Percentiles rank a stretch among this genome's conserved stretches.
phyloP scores from a whole-genome alignment of 2,797 vertebrate species.

The Eurystomus glaucurus region DNA sequence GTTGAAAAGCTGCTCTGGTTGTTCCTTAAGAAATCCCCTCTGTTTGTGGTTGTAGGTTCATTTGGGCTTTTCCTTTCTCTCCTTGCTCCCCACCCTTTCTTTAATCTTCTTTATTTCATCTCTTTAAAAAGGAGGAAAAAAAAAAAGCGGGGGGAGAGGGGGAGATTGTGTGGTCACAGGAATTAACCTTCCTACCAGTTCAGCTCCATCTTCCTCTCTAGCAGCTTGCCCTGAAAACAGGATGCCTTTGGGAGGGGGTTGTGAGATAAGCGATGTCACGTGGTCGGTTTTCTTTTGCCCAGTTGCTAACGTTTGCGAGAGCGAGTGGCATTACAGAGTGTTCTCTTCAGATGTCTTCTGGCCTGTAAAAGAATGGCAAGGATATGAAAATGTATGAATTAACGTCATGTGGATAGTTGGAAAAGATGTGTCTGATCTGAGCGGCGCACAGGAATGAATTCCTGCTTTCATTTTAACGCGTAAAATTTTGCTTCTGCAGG shows the following conservation, averaged over 20 bases:
- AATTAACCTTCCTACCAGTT: background rate
- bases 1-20: background rate
- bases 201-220: background rate
- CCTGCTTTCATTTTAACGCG: too few relatives aligned
- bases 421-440: too few relatives aligned
- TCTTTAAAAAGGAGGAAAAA: background rate
- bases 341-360: background rate
- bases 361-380: too few relatives aligned
- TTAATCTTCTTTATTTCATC: background rate
- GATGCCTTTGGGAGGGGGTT: background rate
- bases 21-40: background rate
- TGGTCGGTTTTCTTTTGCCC: background rate
- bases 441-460: too few relatives aligned
- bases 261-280: rapidly evolving
- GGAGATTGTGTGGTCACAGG: background rate
- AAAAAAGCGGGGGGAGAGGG: too few relatives aligned
- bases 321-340: rapidly evolving
- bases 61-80: background rate
- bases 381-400: too few relatives aligned
- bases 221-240: background rate
- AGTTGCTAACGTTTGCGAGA: rapidly evolving
- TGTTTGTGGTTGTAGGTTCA: background rate
- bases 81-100: background rate
- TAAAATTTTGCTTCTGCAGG: too few relatives aligned
- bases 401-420: too few relatives aligned